Evolutionary conservation across 35 echinoderm and acorn worm genomes (phyloP).

Genomic region (Stichopus chloronotus): DNA sequence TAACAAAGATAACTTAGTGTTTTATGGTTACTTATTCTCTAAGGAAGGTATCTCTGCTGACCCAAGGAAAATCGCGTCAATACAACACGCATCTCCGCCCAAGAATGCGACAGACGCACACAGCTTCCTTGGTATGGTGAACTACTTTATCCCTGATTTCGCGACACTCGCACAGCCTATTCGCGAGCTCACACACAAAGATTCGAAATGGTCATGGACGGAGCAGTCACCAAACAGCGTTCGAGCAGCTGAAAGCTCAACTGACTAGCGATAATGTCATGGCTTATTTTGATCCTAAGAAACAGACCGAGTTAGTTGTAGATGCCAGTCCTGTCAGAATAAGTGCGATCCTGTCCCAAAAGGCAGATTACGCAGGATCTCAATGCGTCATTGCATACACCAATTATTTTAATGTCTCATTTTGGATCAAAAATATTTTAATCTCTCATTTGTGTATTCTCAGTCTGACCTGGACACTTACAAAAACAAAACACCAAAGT

Average conservation of each 20-base stretch:
- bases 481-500: no score
- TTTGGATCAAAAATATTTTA: no score
- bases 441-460: no score
- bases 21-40: conserved; percentile 21
- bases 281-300: conserved; percentile 53
- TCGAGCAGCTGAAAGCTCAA: conserved; percentile 27
- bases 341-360: conserved; percentile 25
- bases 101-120: neutral
- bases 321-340: conserved; percentile 59
- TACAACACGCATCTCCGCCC: conserved; percentile 26
- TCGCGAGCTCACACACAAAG: conserved; percentile 53
- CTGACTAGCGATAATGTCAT: conserved; percentile 25
- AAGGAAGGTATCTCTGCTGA: neutral
- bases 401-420: neutral
- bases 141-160: conserved; percentile 71
- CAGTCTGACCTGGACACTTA: no score
- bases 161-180: conserved; percentile 53
- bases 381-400: conserved; percentile 17
- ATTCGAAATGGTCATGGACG: conserved; percentile 56
- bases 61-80: conserved; percentile 35
- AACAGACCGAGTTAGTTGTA: conserved; percentile 44
- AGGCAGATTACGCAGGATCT: neutral
- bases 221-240: conserved; percentile 12
- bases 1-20: neutral
- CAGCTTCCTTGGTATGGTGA: conserved; percentile 71